phyloP scores from a whole-genome alignment of 2,888 invertebrate species.

The Stratiomys singularior region DNA sequence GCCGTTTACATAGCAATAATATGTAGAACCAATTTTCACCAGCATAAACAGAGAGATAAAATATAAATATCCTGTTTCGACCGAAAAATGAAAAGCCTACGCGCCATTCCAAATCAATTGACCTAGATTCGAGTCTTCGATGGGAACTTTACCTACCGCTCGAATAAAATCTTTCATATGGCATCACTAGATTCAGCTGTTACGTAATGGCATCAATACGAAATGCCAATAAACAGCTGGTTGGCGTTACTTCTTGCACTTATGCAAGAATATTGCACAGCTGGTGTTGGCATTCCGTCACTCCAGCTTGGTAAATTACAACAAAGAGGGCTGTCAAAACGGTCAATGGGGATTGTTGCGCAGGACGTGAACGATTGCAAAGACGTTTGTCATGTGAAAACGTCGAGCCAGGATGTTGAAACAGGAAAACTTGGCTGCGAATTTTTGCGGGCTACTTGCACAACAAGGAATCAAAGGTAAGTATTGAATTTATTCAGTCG shows the following conservation, averaged over 20 bases:
- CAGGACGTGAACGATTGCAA: constrained; percentile 1
- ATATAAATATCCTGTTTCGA: too few relatives aligned
- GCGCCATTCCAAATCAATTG: too few relatives aligned
- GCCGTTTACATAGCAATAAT: background rate
- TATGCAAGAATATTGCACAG: background rate
- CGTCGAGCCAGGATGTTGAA: constrained; percentile 58
- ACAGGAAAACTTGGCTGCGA: constrained; percentile 65
- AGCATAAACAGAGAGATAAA: too few relatives aligned
- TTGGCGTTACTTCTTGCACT: too few relatives aligned
- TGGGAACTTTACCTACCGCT: too few relatives aligned
- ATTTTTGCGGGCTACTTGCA: constrained; percentile 64
- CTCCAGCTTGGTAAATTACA: background rate
- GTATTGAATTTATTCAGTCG: constrained; percentile 52
- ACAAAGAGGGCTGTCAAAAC: constrained; percentile 1
- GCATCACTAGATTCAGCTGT: constrained; percentile 11
- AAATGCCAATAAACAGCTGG: too few relatives aligned
- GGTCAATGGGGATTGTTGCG: background rate
- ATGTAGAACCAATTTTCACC: background rate
- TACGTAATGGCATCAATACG: background rate
- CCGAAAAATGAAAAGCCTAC: too few relatives aligned
- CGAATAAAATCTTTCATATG: background rate
- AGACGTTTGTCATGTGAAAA: constrained; percentile 12
- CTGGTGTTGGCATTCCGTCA: constrained; percentile 37
- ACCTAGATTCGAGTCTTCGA: too few relatives aligned
- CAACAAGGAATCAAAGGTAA: constrained; percentile 62